These are phyloP conservation scores for Tadarida brasiliensis DNA, from an alignment of 2,797 vertebrate species.

Conservation along the genomic window DNA sequence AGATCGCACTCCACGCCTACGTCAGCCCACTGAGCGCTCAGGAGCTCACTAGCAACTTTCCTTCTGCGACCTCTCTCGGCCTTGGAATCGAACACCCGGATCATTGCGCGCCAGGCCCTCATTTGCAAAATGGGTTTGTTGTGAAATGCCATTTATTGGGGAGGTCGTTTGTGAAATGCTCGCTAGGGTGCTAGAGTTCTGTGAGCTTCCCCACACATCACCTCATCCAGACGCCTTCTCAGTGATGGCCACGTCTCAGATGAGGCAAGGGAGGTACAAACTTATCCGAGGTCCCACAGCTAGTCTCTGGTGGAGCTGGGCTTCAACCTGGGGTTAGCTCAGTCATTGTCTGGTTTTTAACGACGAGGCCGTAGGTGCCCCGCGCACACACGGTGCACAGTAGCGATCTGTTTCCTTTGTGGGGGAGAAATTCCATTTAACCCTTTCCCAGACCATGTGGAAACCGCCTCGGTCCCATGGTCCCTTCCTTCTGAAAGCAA, in stretches of 20 bases:
- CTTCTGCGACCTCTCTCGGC: neutral
- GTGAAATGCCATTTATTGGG: neutral
- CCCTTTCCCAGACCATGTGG: neutral
- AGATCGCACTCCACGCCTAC: no score
- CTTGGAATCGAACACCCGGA: neutral
- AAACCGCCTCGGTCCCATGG: neutral
- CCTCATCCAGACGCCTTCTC: neutral
- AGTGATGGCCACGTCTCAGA: neutral
- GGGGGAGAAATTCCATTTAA: neutral
- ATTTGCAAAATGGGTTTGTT: neutral
- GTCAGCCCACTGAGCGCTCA: rapidly evolving
- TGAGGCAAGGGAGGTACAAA: neutral
- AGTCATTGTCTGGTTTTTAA: neutral
- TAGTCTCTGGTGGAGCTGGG: neutral
- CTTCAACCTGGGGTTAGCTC: neutral
- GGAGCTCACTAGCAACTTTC: neutral
- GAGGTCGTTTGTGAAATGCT: neutral
- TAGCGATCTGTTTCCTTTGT: neutral
- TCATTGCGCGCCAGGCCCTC: rapidly evolving
- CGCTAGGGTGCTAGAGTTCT: neutral
- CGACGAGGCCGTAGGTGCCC: rapidly evolving
- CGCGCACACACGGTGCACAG: neutral
- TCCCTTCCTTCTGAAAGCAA: conserved; percentile 76
- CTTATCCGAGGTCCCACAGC: rapidly evolving
- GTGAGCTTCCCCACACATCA: neutral